These are phyloP conservation scores for Chaetops frenatus DNA, from an alignment of 2,113 vertebrate genomes.

Conservation along the genomic window DNA sequence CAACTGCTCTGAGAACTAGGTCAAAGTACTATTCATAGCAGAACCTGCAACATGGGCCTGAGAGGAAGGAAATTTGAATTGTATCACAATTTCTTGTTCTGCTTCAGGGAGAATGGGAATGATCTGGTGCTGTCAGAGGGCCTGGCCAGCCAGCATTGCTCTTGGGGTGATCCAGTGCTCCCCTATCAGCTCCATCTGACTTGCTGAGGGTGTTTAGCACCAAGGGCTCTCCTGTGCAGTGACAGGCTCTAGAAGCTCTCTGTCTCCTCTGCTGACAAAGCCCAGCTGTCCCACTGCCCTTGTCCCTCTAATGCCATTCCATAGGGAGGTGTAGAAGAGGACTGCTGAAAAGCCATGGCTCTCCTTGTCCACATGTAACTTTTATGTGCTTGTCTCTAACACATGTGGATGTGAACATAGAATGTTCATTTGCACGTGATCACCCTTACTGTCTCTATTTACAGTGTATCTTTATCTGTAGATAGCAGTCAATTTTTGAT, in stretches of 20 bases:
- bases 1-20: background rate
- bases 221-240: background rate
- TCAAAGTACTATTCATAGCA: background rate
- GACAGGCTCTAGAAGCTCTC: background rate
- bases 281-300: background rate
- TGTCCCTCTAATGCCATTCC: background rate
- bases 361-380: background rate
- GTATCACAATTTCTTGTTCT: background rate
- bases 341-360: background rate
- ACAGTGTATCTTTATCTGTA: background rate
- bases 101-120: background rate
- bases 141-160: background rate
- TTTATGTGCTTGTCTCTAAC: background rate
- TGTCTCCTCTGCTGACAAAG: background rate
- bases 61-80: background rate
- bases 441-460: background rate
- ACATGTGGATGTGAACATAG: accelerated
- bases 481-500: background rate
- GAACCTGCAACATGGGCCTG: background rate
- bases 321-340: background rate
- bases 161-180: background rate
- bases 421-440: background rate
- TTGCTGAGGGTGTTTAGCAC: background rate
- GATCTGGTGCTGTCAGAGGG: background rate
- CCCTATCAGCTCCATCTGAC: accelerated